A percentile compares a stretch with the other conserved stretches of the same genome.
Conservation (phyloP, 1,140 invertebrate genomes). For the Hyles vespertilio region DNA sequence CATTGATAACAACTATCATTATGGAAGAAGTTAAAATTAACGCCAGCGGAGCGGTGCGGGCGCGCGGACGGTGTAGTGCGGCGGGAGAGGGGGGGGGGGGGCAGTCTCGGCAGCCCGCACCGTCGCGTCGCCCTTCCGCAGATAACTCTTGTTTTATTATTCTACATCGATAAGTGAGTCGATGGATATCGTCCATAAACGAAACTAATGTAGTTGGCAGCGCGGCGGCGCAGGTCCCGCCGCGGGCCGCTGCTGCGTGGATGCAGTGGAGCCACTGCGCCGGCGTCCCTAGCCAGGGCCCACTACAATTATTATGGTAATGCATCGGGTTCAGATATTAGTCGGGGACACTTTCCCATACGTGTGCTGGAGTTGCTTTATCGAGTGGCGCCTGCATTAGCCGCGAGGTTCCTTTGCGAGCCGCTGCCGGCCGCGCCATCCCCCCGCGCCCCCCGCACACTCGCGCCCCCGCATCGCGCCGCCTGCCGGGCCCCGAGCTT, state of each 20-base stretch:
- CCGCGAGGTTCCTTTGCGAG: slow-evolving; percentile 23
- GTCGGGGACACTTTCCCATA: slow-evolving; percentile 47
- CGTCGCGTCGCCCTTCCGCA: background rate
- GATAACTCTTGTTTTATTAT: slow-evolving; percentile 29
- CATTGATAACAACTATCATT: slow-evolving; percentile 21
- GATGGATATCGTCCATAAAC: slow-evolving; percentile 5
- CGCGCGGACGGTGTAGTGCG: too few relatives aligned
- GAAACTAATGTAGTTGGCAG: background rate
- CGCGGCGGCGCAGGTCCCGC: background rate
- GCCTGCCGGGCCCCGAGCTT: slow-evolving; percentile 17
- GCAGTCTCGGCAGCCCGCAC: slow-evolving; percentile 3
- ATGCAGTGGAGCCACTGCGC: background rate
- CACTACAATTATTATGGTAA: slow-evolving; percentile 16
- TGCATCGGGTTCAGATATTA: slow-evolving; percentile 8
- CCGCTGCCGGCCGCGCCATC: slow-evolving; percentile 5
- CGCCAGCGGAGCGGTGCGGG: background rate
- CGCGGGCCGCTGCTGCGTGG: background rate
- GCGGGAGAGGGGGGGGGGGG: background rate
- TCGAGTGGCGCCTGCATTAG: slow-evolving; percentile 41
- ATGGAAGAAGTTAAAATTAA: background rate
- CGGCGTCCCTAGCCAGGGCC: slow-evolving; percentile 9
- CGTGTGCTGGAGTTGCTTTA: slow-evolving; percentile 27
- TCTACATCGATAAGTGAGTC: slow-evolving; percentile 19
- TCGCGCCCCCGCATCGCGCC: slow-evolving; percentile 12
- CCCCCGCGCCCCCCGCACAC: slow-evolving; percentile 10